These are phyloP conservation scores for Oxycera nigricornis DNA, from an alignment of 2,888 invertebrate genomes.

Conservation along the genomic window DNA sequence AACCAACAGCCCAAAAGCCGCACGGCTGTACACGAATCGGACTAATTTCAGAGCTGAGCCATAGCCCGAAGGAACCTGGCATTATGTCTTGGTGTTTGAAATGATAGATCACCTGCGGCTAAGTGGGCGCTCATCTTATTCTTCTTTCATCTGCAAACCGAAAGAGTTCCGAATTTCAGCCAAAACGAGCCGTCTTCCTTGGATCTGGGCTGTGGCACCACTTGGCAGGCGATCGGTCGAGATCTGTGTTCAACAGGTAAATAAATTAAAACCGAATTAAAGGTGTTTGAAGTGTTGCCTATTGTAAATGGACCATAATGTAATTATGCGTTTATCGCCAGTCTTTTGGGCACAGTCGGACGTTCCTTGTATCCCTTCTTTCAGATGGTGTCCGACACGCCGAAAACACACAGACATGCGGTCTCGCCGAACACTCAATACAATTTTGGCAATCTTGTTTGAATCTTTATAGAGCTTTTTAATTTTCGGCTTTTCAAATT, in stretches of 20 bases:
- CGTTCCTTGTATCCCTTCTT: neutral
- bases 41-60: slow-evolving; percentile 8
- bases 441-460: neutral
- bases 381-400: neutral
- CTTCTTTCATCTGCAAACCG: slow-evolving; percentile 21
- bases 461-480: neutral
- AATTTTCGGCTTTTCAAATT: neutral
- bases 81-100: neutral
- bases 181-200: neutral
- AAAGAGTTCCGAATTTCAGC: neutral
- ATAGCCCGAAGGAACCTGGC: slow-evolving; percentile 4
- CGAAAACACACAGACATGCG: slow-evolving; percentile 27
- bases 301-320: slow-evolving; percentile 35
- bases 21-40: neutral
- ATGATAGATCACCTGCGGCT: slow-evolving; percentile 39
- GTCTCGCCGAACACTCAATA: neutral
- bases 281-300: slow-evolving; percentile 41
- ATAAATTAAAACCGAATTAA: slow-evolving; percentile 39
- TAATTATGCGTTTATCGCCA: slow-evolving; percentile 39
- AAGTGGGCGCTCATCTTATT: slow-evolving; percentile 35
- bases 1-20: slow-evolving; percentile 5
- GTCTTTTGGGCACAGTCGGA: neutral
- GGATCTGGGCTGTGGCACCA: neutral
- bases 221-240: slow-evolving; percentile 2
- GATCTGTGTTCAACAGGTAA: slow-evolving; percentile 29